A percentile compares a stretch with the other conserved stretches of the same genome.
Conservation (phyloP, 2,797 vertebrate species). For the Poeciliopsis infans region DNA sequence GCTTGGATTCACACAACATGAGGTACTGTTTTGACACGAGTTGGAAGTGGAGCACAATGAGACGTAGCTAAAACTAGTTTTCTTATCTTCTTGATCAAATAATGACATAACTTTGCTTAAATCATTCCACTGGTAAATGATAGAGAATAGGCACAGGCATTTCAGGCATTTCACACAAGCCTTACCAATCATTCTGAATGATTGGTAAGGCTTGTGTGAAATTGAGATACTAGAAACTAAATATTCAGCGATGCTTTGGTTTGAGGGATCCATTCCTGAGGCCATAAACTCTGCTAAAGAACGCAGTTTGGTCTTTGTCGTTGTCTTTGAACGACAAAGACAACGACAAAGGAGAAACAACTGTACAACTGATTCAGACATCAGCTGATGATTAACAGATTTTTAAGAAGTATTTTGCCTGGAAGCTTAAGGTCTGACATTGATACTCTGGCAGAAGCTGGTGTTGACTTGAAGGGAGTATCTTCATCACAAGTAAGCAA, state of each 20-base stretch:
- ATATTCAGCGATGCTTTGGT: slow-evolving; percentile 86
- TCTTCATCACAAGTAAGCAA: background rate
- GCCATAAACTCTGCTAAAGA: slow-evolving; percentile 90
- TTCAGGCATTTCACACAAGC: slow-evolving; percentile 12
- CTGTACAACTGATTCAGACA: slow-evolving; percentile 19
- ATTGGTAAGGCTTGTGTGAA: no score
- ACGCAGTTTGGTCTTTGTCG: slow-evolving; percentile 87
- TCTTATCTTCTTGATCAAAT: slow-evolving; percentile 25
- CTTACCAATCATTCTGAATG: background rate
- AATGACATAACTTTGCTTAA: slow-evolving; percentile 31
- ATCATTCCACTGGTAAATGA: slow-evolving; percentile 26
- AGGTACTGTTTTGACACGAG: slow-evolving; percentile 22
- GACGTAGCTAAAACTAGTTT: slow-evolving; percentile 16
- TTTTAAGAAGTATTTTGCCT: slow-evolving; percentile 47
- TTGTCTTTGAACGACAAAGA: slow-evolving; percentile 93
- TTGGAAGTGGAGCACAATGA: slow-evolving; percentile 14
- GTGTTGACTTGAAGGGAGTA: slow-evolving; percentile 36
- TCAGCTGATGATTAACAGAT: slow-evolving; percentile 56
- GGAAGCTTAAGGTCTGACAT: slow-evolving; percentile 38
- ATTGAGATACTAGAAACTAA: background rate
- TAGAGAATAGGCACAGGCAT: background rate
- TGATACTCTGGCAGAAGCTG: slow-evolving; percentile 44
- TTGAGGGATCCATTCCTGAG: slow-evolving; percentile 90
- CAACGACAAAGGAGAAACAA: no score
- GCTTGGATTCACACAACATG: slow-evolving; percentile 16